Conservation (phyloP, 2,797 vertebrate species). For the Forpus xanthops region DNA sequence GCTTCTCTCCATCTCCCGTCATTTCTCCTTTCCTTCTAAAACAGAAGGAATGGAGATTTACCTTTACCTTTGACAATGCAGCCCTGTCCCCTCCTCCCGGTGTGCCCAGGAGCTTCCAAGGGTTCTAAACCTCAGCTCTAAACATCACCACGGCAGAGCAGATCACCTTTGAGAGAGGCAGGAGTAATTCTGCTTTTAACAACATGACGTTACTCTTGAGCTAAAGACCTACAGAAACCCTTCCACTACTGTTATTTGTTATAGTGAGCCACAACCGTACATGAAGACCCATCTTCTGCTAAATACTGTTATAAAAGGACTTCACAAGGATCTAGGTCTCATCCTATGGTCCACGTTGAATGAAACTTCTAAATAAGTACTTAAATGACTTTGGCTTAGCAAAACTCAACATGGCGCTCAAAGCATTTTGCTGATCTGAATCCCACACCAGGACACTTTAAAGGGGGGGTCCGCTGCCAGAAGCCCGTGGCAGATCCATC, state of each 20-base stretch:
- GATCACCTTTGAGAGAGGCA: background rate
- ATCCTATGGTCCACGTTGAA: background rate
- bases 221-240: background rate
- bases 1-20: background rate
- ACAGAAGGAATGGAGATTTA: background rate
- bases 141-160: background rate
- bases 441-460: fast-evolving
- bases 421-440: background rate
- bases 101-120: background rate
- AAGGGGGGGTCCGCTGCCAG: background rate
- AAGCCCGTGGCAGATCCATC: background rate
- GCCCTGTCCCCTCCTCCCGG: background rate
- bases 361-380: background rate
- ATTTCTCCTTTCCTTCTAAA: background rate
- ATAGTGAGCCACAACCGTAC: background rate
- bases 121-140: background rate
- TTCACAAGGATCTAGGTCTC: background rate
- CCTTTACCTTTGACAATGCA: background rate
- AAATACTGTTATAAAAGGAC: background rate
- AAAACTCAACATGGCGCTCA: background rate
- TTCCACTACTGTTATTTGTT: background rate
- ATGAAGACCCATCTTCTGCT: background rate
- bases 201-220: background rate
- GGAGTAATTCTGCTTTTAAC: background rate
- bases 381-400: background rate